Conservation (phyloP, 2,888 invertebrate genomes). For the Chrysina gloriosa region DNA sequence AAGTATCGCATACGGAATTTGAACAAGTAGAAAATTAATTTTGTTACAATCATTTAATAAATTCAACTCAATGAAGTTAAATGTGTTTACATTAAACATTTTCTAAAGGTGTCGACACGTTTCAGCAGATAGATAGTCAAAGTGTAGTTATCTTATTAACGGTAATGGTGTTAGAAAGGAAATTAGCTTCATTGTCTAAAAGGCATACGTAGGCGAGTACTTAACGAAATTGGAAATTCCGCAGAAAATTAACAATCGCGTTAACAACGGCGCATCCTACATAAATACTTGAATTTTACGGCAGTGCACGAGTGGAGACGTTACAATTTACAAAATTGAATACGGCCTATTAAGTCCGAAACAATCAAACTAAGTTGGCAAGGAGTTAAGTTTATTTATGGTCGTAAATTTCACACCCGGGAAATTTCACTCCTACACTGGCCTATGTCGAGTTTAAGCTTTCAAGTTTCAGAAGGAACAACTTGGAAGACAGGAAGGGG, state of each 20-base stretch:
- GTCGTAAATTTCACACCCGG: conserved; percentile 36
- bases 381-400: conserved; percentile 38
- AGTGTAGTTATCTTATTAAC: too few relatives aligned
- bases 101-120: too few relatives aligned
- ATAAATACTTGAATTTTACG: conserved; percentile 34
- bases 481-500: background rate
- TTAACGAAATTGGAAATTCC: conserved; percentile 33
- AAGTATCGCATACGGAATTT: too few relatives aligned
- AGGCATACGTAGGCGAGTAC: conserved; percentile 22
- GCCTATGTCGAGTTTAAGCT: conserved; percentile 19
- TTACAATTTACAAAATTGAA: conserved; percentile 38
- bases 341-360: conserved; percentile 39
- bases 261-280: conserved; percentile 6
- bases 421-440: conserved; percentile 14
- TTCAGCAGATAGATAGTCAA: too few relatives aligned
- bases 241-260: conserved; percentile 20
- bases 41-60: too few relatives aligned
- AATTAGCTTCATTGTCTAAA: too few relatives aligned
- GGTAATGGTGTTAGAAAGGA: too few relatives aligned
- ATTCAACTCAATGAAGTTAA: too few relatives aligned
- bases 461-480: conserved; percentile 1
- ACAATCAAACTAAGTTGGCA: conserved; percentile 39
- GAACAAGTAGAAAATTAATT: too few relatives aligned
- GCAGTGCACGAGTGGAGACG: conserved; percentile 10
- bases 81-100: too few relatives aligned